phyloP scores from a whole-genome alignment of 1,140 invertebrate genomes.

The Magallana angulata region DNA sequence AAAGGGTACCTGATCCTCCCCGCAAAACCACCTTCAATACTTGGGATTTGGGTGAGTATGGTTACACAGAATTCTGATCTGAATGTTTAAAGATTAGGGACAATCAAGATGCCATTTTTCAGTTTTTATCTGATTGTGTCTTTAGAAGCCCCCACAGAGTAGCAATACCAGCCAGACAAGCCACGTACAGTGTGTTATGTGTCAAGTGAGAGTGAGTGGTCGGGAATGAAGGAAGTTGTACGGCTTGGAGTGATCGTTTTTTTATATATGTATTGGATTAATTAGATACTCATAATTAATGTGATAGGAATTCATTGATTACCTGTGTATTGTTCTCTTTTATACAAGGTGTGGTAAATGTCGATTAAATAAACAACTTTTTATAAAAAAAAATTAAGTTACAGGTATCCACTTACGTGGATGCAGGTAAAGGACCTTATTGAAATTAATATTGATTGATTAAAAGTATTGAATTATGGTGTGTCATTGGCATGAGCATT shows the following conservation, averaged over 20 bases:
- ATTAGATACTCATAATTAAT: slow-evolving; percentile 17
- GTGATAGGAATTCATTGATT: neutral
- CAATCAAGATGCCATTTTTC: slow-evolving; percentile 24
- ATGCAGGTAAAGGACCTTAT: no score
- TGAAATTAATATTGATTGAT: no score
- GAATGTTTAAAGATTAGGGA: slow-evolving; percentile 14
- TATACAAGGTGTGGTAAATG: no score
- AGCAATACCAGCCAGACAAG: neutral
- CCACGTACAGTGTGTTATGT: neutral
- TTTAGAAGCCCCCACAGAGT: neutral
- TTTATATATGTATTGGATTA: slow-evolving; percentile 28
- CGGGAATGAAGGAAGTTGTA: neutral
- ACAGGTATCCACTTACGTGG: no score
- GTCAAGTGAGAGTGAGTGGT: neutral
- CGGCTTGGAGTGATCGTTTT: neutral
- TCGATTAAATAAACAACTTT: no score
- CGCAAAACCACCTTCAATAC: neutral
- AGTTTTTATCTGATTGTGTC: neutral
- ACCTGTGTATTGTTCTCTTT: neutral
- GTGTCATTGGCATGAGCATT: no score
- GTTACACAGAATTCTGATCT: neutral
- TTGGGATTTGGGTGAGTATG: neutral
- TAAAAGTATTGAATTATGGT: no score
- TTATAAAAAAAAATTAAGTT: no score
- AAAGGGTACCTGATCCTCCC: slow-evolving; percentile 4